Conservation (phyloP, 2,797 vertebrate genomes). For the Buphagus erythrorhynchus region DNA sequence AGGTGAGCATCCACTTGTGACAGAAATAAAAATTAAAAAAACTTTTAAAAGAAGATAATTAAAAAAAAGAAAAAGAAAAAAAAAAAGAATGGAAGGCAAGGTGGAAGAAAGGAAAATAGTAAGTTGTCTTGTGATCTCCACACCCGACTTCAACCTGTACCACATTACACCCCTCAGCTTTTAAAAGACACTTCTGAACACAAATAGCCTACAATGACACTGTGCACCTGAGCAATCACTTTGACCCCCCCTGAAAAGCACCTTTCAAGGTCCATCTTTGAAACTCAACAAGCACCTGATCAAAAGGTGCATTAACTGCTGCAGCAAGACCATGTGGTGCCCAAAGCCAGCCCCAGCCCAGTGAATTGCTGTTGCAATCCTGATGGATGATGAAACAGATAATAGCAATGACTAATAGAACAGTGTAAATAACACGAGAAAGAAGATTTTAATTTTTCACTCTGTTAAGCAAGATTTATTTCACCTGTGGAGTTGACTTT, state of each 20-base stretch:
- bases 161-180: background rate
- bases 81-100: fast-evolving
- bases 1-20: fast-evolving
- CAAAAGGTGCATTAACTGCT: background rate
- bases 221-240: background rate
- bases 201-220: background rate
- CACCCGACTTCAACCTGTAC: background rate
- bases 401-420: background rate
- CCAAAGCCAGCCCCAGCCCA: background rate
- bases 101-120: background rate
- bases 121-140: background rate
- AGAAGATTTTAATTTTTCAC: background rate
- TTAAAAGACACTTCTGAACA: background rate
- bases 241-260: background rate
- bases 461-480: background rate
- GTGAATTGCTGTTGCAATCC: background rate
- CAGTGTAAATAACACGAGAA: background rate
- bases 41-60: too few species aligned
- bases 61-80: too few species aligned
- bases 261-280: background rate
- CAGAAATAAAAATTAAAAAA: background rate
- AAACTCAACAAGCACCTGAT: background rate
- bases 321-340: background rate
- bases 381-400: background rate
- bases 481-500: background rate